Percentiles rank a stretch among this genome's conserved stretches.
Conservation (phyloP, 2,113 vertebrate species). For the Scopus umbretta region DNA sequence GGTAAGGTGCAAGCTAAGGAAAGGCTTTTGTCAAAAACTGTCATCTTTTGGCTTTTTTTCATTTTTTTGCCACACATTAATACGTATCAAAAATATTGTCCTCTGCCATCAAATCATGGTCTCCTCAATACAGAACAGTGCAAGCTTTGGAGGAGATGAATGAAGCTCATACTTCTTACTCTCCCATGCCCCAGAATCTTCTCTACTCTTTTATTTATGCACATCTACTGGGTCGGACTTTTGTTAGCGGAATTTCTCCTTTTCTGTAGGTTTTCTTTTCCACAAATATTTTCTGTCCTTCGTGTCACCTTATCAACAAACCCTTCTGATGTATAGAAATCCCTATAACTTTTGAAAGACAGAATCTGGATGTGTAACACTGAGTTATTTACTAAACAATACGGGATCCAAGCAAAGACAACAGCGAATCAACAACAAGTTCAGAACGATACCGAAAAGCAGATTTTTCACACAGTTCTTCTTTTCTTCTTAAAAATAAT, state of each 20-base stretch:
- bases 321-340: background rate
- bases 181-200: background rate
- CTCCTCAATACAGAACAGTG: background rate
- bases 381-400: background rate
- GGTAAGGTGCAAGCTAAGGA: background rate
- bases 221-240: background rate
- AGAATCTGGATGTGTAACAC: background rate
- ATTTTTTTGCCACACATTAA: background rate
- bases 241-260: background rate
- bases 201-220: background rate
- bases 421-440: background rate
- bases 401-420: background rate
- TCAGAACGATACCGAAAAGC: background rate
- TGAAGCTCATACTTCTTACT: background rate
- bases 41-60: background rate
- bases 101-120: background rate
- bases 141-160: background rate
- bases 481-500: background rate
- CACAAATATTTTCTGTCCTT: background rate
- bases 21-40: background rate
- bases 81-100: background rate
- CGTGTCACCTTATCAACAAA: background rate
- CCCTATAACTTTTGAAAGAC: background rate
- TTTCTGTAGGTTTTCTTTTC: background rate
- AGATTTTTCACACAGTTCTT: background rate